phyloP scores from a whole-genome alignment of 2,113 vertebrate genomes.

The Atlantisia rogersi region DNA sequence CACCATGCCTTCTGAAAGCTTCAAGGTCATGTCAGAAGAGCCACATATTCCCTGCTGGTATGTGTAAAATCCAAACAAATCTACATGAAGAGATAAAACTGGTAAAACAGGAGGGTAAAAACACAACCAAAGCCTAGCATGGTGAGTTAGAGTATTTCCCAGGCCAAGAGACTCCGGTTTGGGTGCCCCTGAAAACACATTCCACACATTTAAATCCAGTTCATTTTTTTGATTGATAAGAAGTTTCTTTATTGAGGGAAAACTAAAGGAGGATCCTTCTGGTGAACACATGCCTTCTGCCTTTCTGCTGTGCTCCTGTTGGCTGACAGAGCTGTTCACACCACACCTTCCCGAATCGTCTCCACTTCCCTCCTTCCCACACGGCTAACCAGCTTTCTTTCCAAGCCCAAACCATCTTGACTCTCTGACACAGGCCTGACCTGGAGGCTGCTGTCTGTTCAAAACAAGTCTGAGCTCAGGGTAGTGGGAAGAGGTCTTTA shows the following conservation, averaged over 20 bases:
- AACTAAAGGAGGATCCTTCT: neutral
- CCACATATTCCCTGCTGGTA: neutral
- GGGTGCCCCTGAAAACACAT: neutral
- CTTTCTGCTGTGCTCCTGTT: neutral
- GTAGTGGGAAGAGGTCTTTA: neutral
- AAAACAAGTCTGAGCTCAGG: neutral
- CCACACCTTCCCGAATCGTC: neutral
- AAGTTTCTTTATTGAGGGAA: neutral
- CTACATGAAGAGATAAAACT: neutral
- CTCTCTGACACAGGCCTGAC: neutral
- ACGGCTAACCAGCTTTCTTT: neutral
- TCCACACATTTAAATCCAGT: neutral
- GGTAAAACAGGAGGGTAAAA: neutral
- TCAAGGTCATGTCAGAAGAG: neutral
- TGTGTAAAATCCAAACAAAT: conserved; percentile 15
- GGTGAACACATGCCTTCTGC: neutral
- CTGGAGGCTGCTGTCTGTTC: neutral
- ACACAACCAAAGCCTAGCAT: neutral
- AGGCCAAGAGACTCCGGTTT: neutral
- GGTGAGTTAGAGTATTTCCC: neutral
- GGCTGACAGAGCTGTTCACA: neutral
- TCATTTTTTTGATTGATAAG: neutral
- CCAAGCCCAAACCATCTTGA: neutral
- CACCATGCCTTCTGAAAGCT: neutral
- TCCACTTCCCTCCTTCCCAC: neutral